Evolutionary conservation across 2,113 vertebrate genomes (phyloP).

Genomic region (Vireo altiloquus): DNA sequence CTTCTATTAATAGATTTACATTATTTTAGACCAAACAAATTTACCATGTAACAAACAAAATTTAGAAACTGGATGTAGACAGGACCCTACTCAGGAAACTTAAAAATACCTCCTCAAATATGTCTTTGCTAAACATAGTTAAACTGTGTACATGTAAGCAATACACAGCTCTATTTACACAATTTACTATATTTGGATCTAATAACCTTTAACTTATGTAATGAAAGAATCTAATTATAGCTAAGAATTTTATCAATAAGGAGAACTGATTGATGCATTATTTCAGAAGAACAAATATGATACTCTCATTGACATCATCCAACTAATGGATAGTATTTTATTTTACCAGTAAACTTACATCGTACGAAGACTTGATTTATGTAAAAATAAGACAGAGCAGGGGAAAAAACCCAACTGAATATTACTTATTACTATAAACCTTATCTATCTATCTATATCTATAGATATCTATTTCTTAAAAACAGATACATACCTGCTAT

Average conservation of each 20-base stretch:
- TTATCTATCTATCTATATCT: background rate
- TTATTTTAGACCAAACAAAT: background rate
- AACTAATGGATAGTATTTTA: background rate
- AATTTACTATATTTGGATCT: background rate
- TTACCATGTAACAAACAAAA: background rate
- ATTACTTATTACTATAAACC: background rate
- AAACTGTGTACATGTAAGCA: background rate
- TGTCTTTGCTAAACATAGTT: background rate
- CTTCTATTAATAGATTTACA: background rate
- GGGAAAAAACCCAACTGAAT: background rate
- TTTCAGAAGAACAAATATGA: background rate
- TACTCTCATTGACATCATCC: background rate
- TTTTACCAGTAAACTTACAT: background rate
- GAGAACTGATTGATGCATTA: background rate
- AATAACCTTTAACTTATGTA: background rate
- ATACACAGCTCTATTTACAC: background rate
- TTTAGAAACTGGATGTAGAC: background rate
- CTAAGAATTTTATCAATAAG: background rate
- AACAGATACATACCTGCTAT: conserved; percentile 84
- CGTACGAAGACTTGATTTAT: background rate
- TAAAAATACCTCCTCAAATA: background rate
- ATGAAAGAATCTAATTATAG: background rate
- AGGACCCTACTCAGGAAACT: background rate
- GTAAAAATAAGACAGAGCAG: background rate
- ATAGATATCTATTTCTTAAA: background rate